Conservation (phyloP, 2,888 invertebrate species). For the Pantelozetes paolii region DNA sequence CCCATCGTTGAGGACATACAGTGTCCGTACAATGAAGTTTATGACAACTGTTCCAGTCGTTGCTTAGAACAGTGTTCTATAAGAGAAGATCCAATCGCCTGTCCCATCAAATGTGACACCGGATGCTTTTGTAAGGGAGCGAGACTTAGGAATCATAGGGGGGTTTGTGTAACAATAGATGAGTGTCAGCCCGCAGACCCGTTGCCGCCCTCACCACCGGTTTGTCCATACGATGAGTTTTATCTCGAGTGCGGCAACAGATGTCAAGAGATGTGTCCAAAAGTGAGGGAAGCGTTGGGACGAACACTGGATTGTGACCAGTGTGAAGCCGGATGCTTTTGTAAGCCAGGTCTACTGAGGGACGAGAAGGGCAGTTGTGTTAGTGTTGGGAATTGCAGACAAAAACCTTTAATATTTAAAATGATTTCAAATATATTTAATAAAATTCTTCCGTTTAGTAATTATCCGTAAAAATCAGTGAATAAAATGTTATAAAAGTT, state of each 20-base stretch:
- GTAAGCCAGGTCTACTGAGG: background rate
- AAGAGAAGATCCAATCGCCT: background rate
- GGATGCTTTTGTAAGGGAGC: constrained; percentile 2
- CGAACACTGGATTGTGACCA: background rate
- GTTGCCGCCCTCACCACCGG: background rate
- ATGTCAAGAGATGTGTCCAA: background rate
- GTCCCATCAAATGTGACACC: background rate
- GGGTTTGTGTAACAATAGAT: background rate
- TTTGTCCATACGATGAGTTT: background rate
- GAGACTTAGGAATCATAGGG: background rate
- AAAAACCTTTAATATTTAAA: background rate
- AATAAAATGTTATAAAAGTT: too few species aligned
- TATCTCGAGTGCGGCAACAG: background rate
- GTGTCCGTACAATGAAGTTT: background rate
- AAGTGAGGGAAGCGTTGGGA: background rate
- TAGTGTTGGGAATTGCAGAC: background rate
- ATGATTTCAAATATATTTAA: background rate
- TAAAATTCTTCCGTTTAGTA: too few species aligned
- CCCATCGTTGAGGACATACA: background rate
- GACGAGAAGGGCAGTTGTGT: background rate
- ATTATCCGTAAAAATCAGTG: too few species aligned
- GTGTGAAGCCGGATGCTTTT: background rate
- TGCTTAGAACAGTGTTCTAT: background rate
- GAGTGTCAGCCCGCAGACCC: background rate
- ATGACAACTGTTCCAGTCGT: constrained; percentile 12